phyloP scores from a whole-genome alignment of 1,140 invertebrate genomes.

The Drosophila serrata region DNA sequence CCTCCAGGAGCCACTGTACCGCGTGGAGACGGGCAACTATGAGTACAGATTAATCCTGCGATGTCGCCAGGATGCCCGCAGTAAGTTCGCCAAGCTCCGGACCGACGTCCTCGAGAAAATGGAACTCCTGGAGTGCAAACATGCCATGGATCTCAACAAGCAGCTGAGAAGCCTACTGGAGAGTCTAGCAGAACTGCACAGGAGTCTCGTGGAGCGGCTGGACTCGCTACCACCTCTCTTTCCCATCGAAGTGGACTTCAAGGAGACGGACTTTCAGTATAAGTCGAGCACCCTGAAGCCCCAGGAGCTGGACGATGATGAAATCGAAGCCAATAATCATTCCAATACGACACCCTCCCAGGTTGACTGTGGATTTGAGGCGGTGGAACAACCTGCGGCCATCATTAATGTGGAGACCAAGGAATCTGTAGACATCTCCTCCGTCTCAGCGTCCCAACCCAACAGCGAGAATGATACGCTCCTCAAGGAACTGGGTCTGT shows the following conservation, averaged over 20 bases:
- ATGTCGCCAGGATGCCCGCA: conserved; percentile 97
- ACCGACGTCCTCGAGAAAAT: conserved; percentile 98
- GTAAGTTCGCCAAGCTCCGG: conserved; percentile 95
- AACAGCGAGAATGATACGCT: conserved; percentile 64
- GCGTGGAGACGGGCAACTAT: conserved; percentile 99
- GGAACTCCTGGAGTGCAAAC: conserved; percentile 98
- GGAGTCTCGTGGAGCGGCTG: conserved; percentile 89
- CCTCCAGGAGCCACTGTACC: conserved; percentile 98
- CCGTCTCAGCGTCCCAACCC: conserved; percentile 1
- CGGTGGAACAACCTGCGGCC: conserved; percentile 70
- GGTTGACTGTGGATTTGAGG: conserved; percentile 73
- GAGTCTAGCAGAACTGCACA: conserved; percentile 92
- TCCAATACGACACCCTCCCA: conserved; percentile 25
- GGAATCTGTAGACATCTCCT: not conserved
- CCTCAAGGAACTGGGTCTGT: conserved; percentile 76
- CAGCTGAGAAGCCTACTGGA: conserved; percentile 93
- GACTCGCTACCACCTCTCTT: conserved; percentile 92
- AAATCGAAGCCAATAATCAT: conserved; percentile 81
- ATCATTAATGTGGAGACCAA: conserved; percentile 67
- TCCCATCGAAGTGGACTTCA: conserved; percentile 98
- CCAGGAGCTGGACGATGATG: conserved; percentile 85
- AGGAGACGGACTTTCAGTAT: conserved; percentile 95
- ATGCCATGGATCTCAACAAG: conserved; percentile 96
- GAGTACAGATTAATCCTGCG: conserved; percentile 98
- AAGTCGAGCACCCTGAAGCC: conserved; percentile 88